Conservation (phyloP, 2,888 invertebrate species). For the Macrosiphum euphorbiae region DNA sequence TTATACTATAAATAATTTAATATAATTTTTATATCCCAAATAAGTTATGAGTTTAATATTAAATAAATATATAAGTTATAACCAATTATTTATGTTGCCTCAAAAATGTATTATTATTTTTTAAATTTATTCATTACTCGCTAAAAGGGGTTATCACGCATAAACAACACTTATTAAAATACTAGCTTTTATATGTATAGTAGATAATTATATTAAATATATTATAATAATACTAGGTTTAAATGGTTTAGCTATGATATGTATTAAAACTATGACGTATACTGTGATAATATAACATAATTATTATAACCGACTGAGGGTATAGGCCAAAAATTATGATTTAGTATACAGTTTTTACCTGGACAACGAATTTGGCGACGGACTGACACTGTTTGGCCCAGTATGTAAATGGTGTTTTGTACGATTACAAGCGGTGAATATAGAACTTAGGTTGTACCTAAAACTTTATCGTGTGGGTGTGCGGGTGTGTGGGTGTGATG, state of each 20-base stretch:
- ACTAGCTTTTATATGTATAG: neutral
- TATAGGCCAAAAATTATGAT: neutral
- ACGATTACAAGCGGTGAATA: neutral
- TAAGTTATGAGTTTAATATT: neutral
- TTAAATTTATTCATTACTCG: neutral
- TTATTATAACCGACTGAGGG: neutral
- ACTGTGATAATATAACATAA: neutral
- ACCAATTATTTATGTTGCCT: neutral
- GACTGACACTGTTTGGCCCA: neutral
- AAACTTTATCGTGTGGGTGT: neutral
- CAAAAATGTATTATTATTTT: neutral
- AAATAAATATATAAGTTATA: neutral
- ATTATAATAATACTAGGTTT: neutral
- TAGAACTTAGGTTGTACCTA: neutral
- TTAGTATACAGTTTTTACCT: neutral
- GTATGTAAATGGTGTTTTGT: neutral
- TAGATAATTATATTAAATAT: neutral
- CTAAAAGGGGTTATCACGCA: neutral
- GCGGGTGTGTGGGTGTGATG: neutral
- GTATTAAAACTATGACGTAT: neutral
- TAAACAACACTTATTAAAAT: conserved; percentile 1
- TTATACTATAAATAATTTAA: neutral
- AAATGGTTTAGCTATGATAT: neutral
- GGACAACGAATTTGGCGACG: neutral
- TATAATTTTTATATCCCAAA: neutral